phyloP scores from a whole-genome alignment of 2,888 invertebrate species.

The Drosophila engyochracea region DNA sequence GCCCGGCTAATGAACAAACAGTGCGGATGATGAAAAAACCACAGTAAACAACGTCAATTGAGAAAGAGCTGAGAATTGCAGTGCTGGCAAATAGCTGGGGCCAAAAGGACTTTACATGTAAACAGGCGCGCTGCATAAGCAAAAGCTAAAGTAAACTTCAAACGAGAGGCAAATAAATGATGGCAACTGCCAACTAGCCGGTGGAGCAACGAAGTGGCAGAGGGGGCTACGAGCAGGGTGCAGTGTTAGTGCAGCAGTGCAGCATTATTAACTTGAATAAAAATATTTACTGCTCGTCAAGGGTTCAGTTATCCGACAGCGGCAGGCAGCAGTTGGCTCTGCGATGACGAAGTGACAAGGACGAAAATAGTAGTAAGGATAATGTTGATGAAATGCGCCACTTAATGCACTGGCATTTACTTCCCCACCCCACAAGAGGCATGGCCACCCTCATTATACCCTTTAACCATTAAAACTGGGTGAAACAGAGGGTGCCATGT shows the following conservation, averaged over 20 bases:
- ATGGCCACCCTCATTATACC: slow-evolving; percentile 35
- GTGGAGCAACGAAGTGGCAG: slow-evolving; percentile 4
- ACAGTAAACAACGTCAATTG: slow-evolving; percentile 71
- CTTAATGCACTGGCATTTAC: slow-evolving; percentile 72
- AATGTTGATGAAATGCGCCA: slow-evolving; percentile 70
- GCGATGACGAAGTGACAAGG: slow-evolving; percentile 53
- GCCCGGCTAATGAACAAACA: slow-evolving; percentile 78
- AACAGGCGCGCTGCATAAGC: slow-evolving; percentile 69
- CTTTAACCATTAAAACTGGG: background rate
- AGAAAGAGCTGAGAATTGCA: slow-evolving; percentile 35
- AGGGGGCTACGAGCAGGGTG: background rate
- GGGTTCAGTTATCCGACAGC: slow-evolving; percentile 61
- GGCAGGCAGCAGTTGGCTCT: slow-evolving; percentile 38
- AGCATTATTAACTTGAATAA: slow-evolving; percentile 79
- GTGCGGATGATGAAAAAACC: slow-evolving; percentile 78
- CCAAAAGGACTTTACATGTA: slow-evolving; percentile 67
- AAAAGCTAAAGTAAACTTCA: slow-evolving; percentile 50
- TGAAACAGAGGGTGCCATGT: background rate
- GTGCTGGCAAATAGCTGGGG: slow-evolving; percentile 60
- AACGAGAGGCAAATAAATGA: slow-evolving; percentile 52
- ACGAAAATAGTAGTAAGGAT: slow-evolving; percentile 36
- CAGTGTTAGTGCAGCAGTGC: slow-evolving; percentile 32
- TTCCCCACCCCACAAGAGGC: slow-evolving; percentile 46
- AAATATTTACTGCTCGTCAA: slow-evolving; percentile 76
- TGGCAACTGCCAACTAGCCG: slow-evolving; percentile 49